A percentile compares a stretch with the other conserved stretches of the same genome.
These are phyloP conservation scores for Elaphurus davidianus DNA, from an alignment of 2,113 vertebrate species.

Conservation along the genomic window DNA sequence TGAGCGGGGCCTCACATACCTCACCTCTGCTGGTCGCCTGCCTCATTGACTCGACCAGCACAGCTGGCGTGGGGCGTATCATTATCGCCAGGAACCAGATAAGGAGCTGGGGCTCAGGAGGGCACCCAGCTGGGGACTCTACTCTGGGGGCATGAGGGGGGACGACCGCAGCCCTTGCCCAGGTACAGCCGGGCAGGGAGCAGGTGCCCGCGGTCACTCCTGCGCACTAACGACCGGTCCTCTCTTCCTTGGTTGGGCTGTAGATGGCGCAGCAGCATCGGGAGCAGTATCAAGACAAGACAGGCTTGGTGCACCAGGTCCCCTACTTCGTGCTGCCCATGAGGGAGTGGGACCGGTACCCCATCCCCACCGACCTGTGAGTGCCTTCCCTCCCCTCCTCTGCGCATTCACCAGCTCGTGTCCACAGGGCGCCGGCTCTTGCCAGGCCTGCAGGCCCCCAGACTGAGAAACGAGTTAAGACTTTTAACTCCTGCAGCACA, in stretches of 20 bases:
- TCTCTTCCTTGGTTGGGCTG: neutral
- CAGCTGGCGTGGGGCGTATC: neutral
- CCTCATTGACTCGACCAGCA: neutral
- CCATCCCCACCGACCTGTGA: constrained; percentile 74
- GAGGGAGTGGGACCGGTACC: constrained; percentile 67
- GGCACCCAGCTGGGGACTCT: neutral
- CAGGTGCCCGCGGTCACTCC: no score
- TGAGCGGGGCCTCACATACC: neutral
- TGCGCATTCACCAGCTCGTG: neutral
- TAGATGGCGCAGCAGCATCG: constrained; percentile 80
- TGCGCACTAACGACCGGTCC: neutral
- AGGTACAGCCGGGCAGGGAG: neutral
- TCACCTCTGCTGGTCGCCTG: neutral
- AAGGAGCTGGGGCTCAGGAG: neutral
- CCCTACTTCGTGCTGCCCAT: constrained; percentile 80
- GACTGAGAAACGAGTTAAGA: neutral
- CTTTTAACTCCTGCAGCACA: neutral
- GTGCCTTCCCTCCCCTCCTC: constrained; percentile 5
- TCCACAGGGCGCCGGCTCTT: neutral
- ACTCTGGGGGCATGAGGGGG: neutral
- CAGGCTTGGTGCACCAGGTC: constrained; percentile 38
- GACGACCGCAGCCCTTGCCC: neutral
- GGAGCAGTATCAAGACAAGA: constrained; percentile 79
- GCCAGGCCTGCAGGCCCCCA: neutral
- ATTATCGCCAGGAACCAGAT: neutral